Evolutionary conservation across 1,140 invertebrate species (phyloP).

Genomic region (Drosophila simulans): DNA sequence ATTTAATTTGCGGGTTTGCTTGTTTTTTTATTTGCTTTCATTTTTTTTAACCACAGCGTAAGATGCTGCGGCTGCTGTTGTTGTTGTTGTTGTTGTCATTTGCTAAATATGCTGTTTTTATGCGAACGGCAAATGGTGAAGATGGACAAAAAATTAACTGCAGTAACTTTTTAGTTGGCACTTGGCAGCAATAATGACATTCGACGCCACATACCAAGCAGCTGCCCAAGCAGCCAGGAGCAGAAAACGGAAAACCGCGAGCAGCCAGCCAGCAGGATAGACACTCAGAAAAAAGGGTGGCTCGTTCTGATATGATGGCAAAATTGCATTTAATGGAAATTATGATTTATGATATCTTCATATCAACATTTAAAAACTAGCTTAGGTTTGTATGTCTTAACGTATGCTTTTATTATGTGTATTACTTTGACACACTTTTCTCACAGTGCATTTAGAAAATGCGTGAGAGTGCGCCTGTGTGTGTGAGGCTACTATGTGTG

Average conservation of each 20-base stretch:
- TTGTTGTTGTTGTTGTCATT: constrained; percentile 69
- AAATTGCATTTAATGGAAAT: no score
- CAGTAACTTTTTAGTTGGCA: constrained; percentile 84
- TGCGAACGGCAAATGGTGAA: constrained; percentile 75
- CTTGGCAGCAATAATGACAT: constrained; percentile 84
- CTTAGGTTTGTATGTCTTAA: no score
- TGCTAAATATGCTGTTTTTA: constrained; percentile 84
- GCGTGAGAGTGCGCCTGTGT: constrained; percentile 9
- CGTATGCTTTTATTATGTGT: no score
- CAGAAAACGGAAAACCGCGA: constrained; percentile 14
- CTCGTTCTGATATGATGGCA: not conserved
- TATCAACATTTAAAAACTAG: not conserved
- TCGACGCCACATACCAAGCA: constrained; percentile 84
- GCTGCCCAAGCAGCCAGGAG: constrained; percentile 55
- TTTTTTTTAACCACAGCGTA: constrained; percentile 12
- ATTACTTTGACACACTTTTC: not conserved
- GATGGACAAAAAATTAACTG: constrained; percentile 80
- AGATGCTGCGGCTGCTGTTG: constrained; percentile 45
- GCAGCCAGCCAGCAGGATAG: constrained; percentile 17
- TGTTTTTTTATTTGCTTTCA: constrained; percentile 1
- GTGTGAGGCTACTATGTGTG: constrained; percentile 38
- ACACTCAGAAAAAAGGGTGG: constrained; percentile 1
- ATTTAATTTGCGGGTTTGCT: constrained; percentile 73
- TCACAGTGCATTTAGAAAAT: constrained; percentile 10
- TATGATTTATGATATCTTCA: not conserved